Percentiles rank a stretch among this genome's conserved stretches.
phyloP scores from a whole-genome alignment of 2,113 vertebrate genomes.

The Mixornis gularis region DNA sequence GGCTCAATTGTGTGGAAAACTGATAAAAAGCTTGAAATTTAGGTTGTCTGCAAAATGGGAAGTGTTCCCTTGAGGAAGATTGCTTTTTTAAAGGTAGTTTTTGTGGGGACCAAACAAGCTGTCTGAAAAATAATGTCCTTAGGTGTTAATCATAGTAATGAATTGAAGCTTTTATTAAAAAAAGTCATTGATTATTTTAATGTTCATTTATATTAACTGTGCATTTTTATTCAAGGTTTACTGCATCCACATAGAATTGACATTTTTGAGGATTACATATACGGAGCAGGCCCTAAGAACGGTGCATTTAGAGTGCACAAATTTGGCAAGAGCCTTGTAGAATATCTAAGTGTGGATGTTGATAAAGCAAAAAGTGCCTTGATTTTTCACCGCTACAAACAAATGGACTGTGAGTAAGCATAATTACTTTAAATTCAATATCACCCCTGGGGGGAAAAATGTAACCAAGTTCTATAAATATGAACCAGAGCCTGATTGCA shows the following conservation, averaged over 20 bases:
- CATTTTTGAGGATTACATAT: slow-evolving; percentile 95
- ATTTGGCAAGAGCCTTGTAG: slow-evolving; percentile 82
- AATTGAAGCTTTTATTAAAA: not conserved
- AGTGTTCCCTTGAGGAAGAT: not conserved
- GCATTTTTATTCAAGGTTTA: slow-evolving; percentile 76
- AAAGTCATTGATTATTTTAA: not conserved
- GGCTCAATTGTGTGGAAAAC: not conserved
- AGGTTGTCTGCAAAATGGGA: not conserved
- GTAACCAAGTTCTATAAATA: not conserved
- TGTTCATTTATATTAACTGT: not conserved
- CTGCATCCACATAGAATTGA: slow-evolving; percentile 93
- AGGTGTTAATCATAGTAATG: not conserved
- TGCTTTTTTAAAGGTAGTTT: not conserved
- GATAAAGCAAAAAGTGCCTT: slow-evolving; percentile 91
- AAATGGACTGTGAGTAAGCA: slow-evolving; percentile 85
- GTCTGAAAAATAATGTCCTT: not conserved
- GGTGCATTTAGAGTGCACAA: slow-evolving; percentile 92
- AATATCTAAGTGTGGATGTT: slow-evolving; percentile 80
- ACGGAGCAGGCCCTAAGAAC: slow-evolving; percentile 90
- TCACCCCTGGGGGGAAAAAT: accelerated
- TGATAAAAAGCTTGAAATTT: not conserved
- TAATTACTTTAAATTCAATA: not conserved
- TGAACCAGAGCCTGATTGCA: not conserved
- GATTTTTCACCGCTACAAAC: slow-evolving; percentile 91
- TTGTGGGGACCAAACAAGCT: not conserved